Evolutionary conservation across 2,888 invertebrate species (phyloP).

Genomic region (Hedya salicella): DNA sequence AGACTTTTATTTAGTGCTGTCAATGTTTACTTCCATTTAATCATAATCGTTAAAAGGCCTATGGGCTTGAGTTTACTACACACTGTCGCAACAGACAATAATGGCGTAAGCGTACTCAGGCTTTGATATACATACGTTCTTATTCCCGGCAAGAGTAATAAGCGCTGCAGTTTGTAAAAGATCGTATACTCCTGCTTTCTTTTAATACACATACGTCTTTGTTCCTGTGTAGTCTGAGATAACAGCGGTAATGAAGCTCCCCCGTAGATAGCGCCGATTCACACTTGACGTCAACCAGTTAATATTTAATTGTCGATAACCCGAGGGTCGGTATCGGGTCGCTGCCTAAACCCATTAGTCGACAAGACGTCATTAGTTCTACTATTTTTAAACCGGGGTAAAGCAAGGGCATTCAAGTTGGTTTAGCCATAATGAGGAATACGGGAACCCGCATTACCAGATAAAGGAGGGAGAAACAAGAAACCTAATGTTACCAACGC

Average conservation of each 20-base stretch:
- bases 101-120: background rate
- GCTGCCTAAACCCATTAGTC: conserved; percentile 35
- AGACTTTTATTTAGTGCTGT: background rate
- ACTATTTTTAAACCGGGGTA: conserved; percentile 30
- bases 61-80: background rate
- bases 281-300: conserved; percentile 58
- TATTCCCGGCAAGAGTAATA: background rate
- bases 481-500: background rate
- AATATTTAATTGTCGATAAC: conserved; percentile 64
- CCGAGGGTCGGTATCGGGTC: conserved; percentile 53
- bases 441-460: background rate
- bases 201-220: background rate
- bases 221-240: background rate
- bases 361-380: conserved; percentile 37
- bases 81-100: background rate
- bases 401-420: conserved; percentile 16
- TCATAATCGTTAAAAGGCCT: background rate
- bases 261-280: conserved; percentile 49
- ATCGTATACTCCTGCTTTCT: background rate
- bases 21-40: background rate
- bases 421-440: background rate
- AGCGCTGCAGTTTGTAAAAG: background rate
- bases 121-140: background rate
- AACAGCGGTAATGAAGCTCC: conserved; percentile 41
- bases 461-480: background rate